Conservation (phyloP, 2,113 vertebrate genomes). For the Galeopterus variegatus region DNA sequence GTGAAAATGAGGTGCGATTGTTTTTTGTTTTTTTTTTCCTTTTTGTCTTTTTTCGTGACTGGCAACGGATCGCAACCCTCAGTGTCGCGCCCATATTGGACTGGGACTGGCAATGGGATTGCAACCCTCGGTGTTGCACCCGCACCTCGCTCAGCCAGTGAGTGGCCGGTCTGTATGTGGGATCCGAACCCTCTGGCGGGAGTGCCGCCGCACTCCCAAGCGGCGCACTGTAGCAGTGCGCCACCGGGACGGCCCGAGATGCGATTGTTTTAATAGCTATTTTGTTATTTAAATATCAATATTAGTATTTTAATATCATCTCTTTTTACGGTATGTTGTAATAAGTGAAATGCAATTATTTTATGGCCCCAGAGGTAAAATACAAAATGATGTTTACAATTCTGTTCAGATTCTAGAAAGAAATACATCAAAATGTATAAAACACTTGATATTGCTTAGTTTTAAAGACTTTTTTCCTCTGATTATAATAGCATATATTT, state of each 20-base stretch:
- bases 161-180: no score
- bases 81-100: no score
- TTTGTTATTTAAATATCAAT: conserved; percentile 57
- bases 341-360: conserved; percentile 51
- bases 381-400: conserved; percentile 30
- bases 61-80: no score
- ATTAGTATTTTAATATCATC: conserved; percentile 30
- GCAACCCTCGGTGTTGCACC: no score
- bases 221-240: no score
- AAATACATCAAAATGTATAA: conserved; percentile 10
- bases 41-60: no score
- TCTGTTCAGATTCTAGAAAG: conserved; percentile 23
- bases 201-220: no score
- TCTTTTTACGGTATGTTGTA: not conserved
- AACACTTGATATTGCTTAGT: not conserved
- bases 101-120: no score
- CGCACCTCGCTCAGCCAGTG: no score
- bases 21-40: no score
- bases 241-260: no score
- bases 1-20: conserved; percentile 35
- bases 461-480: conserved; percentile 49
- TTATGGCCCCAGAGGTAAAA: conserved; percentile 1
- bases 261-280: conserved; percentile 11
- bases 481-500: not conserved
- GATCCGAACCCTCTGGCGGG: no score